Evolutionary conservation across 2,113 vertebrate species (phyloP).

Genomic region (Ictidomys tridecemlineatus): DNA sequence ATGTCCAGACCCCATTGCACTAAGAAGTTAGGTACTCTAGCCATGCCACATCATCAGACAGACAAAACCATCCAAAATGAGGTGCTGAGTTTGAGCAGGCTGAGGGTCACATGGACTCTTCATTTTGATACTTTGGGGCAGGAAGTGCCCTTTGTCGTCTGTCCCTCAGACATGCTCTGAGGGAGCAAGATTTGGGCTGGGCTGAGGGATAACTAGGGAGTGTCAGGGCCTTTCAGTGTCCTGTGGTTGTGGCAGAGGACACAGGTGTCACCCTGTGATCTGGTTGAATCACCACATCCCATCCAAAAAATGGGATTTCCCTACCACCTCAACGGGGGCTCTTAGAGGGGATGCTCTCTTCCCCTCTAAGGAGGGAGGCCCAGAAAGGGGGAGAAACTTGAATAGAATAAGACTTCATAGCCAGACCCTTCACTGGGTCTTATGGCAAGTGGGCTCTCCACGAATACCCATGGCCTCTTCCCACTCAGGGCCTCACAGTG

Average conservation of each 20-base stretch:
- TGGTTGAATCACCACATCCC: not conserved
- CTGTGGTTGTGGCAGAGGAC: not conserved
- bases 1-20: not conserved
- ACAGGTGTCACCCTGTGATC: not conserved
- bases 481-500: not conserved
- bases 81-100: not conserved
- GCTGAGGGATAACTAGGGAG: not conserved
- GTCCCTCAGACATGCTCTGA: too few relatives aligned
- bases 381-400: not conserved
- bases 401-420: not conserved
- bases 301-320: not conserved
- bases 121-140: too few relatives aligned
- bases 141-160: too few relatives aligned
- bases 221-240: not conserved
- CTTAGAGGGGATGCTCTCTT: too few relatives aligned
- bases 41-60: not conserved
- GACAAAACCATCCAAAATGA: not conserved
- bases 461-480: not conserved
- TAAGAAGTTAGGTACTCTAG: not conserved
- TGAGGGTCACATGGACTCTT: too few relatives aligned
- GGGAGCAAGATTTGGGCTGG: not conserved
- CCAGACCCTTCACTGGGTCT: not conserved
- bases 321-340: not conserved
- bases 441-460: not conserved
- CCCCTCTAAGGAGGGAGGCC: not conserved